Evolutionary conservation across 1,140 invertebrate genomes (phyloP), one percentile per base, ranked within the genome.

Genomic region (Zophobas atratus): DNA sequence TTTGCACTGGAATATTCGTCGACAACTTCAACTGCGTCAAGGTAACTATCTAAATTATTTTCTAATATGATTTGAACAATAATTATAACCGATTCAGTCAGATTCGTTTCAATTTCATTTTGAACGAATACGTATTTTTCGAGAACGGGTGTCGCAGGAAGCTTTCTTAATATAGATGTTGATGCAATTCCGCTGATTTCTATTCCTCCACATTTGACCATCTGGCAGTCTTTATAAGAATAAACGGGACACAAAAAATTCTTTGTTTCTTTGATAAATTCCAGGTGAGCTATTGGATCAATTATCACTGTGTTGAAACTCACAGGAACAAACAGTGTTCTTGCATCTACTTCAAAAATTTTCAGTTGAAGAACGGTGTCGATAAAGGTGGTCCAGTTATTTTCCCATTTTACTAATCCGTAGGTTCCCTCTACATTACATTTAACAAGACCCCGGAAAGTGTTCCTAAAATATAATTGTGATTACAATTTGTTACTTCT

Each of bases 311-410:
- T 94, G 56, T 92, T 89, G 41, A 99, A 95, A 79, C 93, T 92
- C 0, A 95, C 98, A 1, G 97, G 97, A 0, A 99, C 91, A 82
- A 92, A 92, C 0, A 98, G 89, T 32, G 91, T 89, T 77, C 94
- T 87, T 0, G 92, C 92, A 79, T 96, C 93, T n/a, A 90, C 87
- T 36, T 90, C 90, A 0, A 98, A 82, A 56, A 98, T 92, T 78
- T 93, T 91, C 78, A 98, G 91, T 85, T 99, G 97, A 20, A 98
- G 86, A 92, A 98, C 94, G 20, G 93, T 96, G 85, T 99, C 97
- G 90, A 98, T 92, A 86, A 97, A 98, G 0, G 96, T 91, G 0
- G 97, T 92, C 96, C 96, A 99, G 85, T 98, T 97, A 81, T 93
- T 85, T 8, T 87, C 86, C 95, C 95, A 97, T 39, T 81, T 79